phyloP scores from a whole-genome alignment of 1,140 invertebrate genomes.

The Rhizoglyphus robini region DNA sequence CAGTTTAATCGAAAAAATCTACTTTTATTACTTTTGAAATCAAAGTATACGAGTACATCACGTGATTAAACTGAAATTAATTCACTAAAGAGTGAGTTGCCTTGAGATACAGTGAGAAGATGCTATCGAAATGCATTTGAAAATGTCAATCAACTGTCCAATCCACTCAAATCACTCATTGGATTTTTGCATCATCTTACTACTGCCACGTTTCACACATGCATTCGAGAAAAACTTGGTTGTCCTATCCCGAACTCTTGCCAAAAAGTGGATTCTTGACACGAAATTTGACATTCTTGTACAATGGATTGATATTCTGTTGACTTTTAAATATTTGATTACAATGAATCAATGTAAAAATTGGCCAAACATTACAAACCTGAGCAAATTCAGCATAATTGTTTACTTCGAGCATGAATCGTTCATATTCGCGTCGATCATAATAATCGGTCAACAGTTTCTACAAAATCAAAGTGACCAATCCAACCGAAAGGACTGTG shows the following conservation, averaged over 20 bases:
- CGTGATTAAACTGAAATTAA: too few relatives aligned
- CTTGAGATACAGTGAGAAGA: too few relatives aligned
- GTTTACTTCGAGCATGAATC: constrained; percentile 86
- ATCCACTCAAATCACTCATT: too few relatives aligned
- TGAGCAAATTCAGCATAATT: constrained; percentile 85
- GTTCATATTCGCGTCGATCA: constrained; percentile 83
- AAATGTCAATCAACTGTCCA: too few relatives aligned
- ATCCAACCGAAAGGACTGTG: not conserved
- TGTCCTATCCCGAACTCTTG: constrained; percentile 6
- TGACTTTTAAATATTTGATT: not conserved
- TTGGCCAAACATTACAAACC: constrained; percentile 7
- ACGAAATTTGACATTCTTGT: constrained; percentile 5
- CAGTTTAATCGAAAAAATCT: too few relatives aligned
- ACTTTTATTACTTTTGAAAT: too few relatives aligned
- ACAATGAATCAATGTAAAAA: not conserved
- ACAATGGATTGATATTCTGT: constrained; percentile 8
- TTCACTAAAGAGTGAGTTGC: too few relatives aligned
- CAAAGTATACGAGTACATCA: too few relatives aligned
- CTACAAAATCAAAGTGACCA: constrained; percentile 61
- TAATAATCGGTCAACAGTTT: constrained; percentile 88
- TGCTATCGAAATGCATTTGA: too few relatives aligned
- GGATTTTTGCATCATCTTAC: too few relatives aligned
- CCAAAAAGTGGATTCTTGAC: constrained; percentile 12
- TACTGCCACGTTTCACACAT: too few relatives aligned
- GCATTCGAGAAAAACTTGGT: constrained; percentile 8